Evolutionary conservation across 37 sponge, comb jelly and placozoan species (phyloP).

Genomic region (Haliclona indistincta): DNA sequence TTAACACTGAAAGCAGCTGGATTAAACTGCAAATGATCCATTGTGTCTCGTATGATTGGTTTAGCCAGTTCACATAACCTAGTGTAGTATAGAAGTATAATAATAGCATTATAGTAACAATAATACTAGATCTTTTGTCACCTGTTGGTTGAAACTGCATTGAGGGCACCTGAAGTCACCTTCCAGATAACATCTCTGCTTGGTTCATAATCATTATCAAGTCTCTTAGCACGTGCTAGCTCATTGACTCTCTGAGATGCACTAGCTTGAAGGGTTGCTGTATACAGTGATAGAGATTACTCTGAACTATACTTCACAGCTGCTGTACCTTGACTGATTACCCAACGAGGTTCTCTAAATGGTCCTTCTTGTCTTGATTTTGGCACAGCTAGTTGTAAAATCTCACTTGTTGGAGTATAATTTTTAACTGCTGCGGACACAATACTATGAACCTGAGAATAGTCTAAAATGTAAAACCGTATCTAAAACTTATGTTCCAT

Average conservation of each 20-base stretch:
- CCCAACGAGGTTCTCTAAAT: constrained; percentile 83
- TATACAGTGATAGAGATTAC: not conserved
- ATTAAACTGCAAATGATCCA: constrained; percentile 97
- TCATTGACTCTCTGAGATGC: constrained; percentile 72
- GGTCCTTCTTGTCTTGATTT: constrained; percentile 67
- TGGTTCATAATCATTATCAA: constrained; percentile 83
- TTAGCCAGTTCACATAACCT: constrained; percentile 85
- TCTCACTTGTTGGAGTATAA: constrained; percentile 37
- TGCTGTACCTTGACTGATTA: constrained; percentile 20
- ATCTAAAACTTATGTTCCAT: not conserved
- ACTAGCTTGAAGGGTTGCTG: constrained; percentile 46
- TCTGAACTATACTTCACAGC: not conserved
- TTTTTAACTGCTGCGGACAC: constrained; percentile 61
- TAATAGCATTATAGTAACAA: too few species aligned
- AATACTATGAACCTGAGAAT: constrained; percentile 66
- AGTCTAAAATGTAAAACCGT: not conserved
- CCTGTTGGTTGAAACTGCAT: constrained; percentile 76
- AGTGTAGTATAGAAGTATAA: constrained; percentile 7
- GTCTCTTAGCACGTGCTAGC: constrained; percentile 72
- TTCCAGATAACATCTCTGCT: constrained; percentile 69
- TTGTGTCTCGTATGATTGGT: constrained; percentile 88
- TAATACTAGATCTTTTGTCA: not conserved
- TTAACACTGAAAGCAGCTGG: constrained; percentile 93
- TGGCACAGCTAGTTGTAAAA: constrained; percentile 57
- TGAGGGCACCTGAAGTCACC: constrained; percentile 60